These are phyloP conservation scores for Paramuricea clavata DNA, from an alignment of 92 coral and sea anemone genomes.

Conservation along the genomic window DNA sequence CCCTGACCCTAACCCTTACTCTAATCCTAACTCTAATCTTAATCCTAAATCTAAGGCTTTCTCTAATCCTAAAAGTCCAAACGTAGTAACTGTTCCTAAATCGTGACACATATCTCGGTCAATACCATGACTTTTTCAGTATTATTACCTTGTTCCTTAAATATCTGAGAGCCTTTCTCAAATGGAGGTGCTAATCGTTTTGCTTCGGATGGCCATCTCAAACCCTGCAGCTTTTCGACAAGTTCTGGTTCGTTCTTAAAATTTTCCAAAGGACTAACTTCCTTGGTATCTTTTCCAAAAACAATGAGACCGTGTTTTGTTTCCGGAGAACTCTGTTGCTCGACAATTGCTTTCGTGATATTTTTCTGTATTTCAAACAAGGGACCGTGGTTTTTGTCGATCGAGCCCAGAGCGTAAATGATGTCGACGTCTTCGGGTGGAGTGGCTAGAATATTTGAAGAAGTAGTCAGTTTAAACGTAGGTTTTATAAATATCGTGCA, in stretches of 20 bases:
- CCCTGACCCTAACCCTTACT: no score
- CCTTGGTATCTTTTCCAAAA: constrained; percentile 26
- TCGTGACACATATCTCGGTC: no score
- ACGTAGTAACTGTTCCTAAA: no score
- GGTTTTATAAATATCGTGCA: not conserved
- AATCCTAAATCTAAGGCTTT: no score
- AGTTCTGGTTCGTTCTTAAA: constrained; percentile 8
- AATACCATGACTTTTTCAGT: no score
- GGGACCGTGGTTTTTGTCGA: not conserved
- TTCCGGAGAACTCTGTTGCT: constrained; percentile 15
- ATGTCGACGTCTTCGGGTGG: constrained; percentile 26
- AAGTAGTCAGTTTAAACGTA: no score
- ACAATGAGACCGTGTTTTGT: constrained; percentile 32
- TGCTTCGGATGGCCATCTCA: constrained; percentile 37
- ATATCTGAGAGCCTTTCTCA: constrained; percentile 12
- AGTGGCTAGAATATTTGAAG: not conserved
- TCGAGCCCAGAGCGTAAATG: constrained; percentile 32
- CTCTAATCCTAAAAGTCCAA: no score
- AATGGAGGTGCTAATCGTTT: constrained; percentile 1
- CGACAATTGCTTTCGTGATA: constrained; percentile 29
- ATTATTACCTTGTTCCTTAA: constrained; percentile 5
- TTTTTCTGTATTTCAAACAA: constrained; percentile 33
- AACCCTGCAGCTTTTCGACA: not conserved
- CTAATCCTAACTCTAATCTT: no score
- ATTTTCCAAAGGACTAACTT: constrained; percentile 11